These are phyloP conservation scores for Pholis gunnellus DNA, from an alignment of 2,113 vertebrate genomes.

Conservation along the genomic window DNA sequence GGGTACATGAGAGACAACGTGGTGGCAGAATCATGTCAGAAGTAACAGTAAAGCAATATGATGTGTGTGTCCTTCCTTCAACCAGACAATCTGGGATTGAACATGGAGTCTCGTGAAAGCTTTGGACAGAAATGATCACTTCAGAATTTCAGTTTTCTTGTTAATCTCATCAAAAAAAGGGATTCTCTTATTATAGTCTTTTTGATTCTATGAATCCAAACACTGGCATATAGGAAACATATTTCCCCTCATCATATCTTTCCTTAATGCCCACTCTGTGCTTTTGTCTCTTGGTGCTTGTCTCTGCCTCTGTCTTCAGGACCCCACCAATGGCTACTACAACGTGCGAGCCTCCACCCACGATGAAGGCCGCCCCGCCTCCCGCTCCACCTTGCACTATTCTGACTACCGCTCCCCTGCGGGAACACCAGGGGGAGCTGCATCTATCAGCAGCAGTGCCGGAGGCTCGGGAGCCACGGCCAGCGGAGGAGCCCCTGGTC, in stretches of 20 bases:
- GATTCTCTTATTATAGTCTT: background rate
- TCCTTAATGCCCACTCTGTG: background rate
- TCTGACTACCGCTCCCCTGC: slow-evolving; percentile 88
- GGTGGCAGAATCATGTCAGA: slow-evolving; percentile 41
- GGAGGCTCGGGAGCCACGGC: slow-evolving; percentile 79
- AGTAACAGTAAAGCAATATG: slow-evolving; percentile 9
- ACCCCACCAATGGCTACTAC: slow-evolving; percentile 97
- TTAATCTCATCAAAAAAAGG: background rate
- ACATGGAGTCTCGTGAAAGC: background rate
- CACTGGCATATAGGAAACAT: background rate
- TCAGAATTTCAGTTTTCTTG: background rate
- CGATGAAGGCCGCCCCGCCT: slow-evolving; percentile 90
- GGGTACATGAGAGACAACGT: slow-evolving; percentile 22
- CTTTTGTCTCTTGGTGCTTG: background rate
- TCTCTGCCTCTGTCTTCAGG: slow-evolving; percentile 78
- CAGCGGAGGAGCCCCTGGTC: slow-evolving; percentile 83
- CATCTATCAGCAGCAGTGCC: slow-evolving; percentile 81
- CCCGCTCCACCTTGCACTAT: slow-evolving; percentile 92
- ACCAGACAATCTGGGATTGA: background rate
- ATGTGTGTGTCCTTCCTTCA: background rate
- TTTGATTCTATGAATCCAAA: background rate
- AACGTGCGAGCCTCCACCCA: slow-evolving; percentile 92
- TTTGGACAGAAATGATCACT: background rate
- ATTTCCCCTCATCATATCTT: background rate
- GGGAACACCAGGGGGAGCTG: slow-evolving; percentile 81